Evolutionary conservation across 2,888 invertebrate genomes (phyloP), one percentile per base, ranked within the genome.

Genomic region (Aromia moschata): DNA sequence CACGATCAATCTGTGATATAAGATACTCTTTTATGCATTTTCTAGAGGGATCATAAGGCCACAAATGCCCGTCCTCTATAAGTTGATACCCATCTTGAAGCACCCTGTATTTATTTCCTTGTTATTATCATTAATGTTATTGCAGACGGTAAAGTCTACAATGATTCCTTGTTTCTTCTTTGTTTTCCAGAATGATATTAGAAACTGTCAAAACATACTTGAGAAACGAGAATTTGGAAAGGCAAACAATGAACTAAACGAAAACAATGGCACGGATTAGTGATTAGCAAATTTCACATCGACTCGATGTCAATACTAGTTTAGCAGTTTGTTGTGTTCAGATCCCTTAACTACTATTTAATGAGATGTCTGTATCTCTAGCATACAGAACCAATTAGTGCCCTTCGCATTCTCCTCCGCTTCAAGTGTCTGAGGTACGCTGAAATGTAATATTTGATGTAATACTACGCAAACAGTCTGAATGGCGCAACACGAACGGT

Each of bases 341-440:
- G 25, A 43, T 43, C 20, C 14, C 12, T 14, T n/a, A 43, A 43
- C 43, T 43, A 20, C 25, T 20, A 43, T 43, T 20, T 43, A 43
- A 43, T 43, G 43, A 25, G 41, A 41, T 41, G 15, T 18, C 41
- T 43, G 43, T 43, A 25, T 20, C 20, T 43, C 11, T 11, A 25
- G 25, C 25, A 14, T 43, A 25, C 25, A 5, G 9, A 20, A 20
- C 41, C 25, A 43, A 43, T 43, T 43, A 43, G 20, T 25, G 11
- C 12, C 25, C 20, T 43, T 25, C 11, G 12, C 25, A 43, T 43
- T 43, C 43, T 12, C 43, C 10, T 33, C n/a, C 10, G 2, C n/a
- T 11, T 2, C 5, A 10, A 7, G 11, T 14, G 14, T 12, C 9
- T 25, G 43, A 2, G 25, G 43, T 33, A 10, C 43, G 43, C 11